Evolutionary conservation across 1,140 invertebrate species (phyloP), one percentile per base, ranked within the genome.

Genomic region (Xylocopa sonorina): DNA sequence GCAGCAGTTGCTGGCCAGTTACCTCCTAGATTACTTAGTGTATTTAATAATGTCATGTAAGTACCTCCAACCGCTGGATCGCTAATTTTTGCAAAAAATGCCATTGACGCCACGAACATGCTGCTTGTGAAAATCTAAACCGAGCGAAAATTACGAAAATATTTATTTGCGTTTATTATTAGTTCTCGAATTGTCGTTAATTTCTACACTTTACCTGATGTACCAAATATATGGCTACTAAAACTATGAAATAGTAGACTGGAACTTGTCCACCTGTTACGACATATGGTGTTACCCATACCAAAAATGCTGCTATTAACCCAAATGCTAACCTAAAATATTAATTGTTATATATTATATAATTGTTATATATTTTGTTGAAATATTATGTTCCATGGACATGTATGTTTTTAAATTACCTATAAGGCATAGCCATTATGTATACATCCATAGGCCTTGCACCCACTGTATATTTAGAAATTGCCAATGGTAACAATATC

Each of bases 41-140:
- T 99, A 90, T 99, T 99, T 3, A 99, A 94, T 57, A 99, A 94
- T 1, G 99, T 99, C 99, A 99, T 99, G 91, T 99, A 99, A 0
- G 99, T 99, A 32, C 99, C 99, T 27, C 99, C 99, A 10, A 99
- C 97, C 2, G 95, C 93, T 1, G 98, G 97, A 92, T 99, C 98
- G 85, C 97, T 98, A 32, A 99, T 95, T 89, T 95, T 95, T 0
- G 95, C 97, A 91, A 97, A 97, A 91, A 98, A 98, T 66, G 94
- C 96, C 97, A 97, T 98, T 73, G 93, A 91, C n/a, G 96, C 94
- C 5, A 98, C 96, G 93, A 96, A 97, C 95, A 97, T 97, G 80
- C 95, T 94, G 84, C 96, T 96, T n/a, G 95, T 88, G 53, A 95
- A 92, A 62, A 96, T 91, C 95, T 96, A 82, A 81, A 38, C 43